A percentile compares a stretch with the other conserved stretches of the same genome.
Evolutionary conservation across 2,113 vertebrate genomes (phyloP).

Genomic region (Desmodus rotundus): DNA sequence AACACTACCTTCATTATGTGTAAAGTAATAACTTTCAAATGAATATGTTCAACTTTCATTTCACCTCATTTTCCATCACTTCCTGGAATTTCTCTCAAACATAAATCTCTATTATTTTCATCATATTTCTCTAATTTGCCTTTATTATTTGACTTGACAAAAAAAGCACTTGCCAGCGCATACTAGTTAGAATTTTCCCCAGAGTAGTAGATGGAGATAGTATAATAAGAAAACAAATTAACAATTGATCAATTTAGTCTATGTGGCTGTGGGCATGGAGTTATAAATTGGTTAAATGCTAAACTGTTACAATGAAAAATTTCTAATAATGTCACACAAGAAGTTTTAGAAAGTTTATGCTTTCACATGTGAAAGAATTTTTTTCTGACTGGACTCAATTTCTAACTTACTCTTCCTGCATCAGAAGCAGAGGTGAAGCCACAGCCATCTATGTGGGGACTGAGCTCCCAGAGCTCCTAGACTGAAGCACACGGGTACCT

Average conservation of each 20-base stretch:
- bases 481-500: not conserved
- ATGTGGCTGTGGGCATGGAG: not conserved
- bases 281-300: not conserved
- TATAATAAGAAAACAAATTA: not conserved
- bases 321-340: not conserved
- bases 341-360: not conserved
- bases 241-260: not conserved
- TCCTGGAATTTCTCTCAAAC: not conserved
- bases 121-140: not conserved
- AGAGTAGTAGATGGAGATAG: not conserved
- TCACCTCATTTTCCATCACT: not conserved
- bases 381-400: not conserved
- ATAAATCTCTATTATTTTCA: not conserved
- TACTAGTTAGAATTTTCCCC: not conserved
- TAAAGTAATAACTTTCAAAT: slow-evolving; percentile 4
- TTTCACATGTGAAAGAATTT: not conserved
- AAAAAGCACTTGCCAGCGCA: not conserved
- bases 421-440: not conserved
- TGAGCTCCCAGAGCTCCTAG: not conserved
- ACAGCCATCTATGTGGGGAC: no score
- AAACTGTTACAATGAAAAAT: not conserved
- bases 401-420: not conserved
- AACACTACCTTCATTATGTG: not conserved
- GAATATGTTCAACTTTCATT: not conserved
- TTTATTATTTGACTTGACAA: not conserved